Percentiles rank a stretch among this genome's conserved stretches.
Conservation (phyloP, 2,797 vertebrate genomes). For the Gymnoscopelus microlampas region DNA sequence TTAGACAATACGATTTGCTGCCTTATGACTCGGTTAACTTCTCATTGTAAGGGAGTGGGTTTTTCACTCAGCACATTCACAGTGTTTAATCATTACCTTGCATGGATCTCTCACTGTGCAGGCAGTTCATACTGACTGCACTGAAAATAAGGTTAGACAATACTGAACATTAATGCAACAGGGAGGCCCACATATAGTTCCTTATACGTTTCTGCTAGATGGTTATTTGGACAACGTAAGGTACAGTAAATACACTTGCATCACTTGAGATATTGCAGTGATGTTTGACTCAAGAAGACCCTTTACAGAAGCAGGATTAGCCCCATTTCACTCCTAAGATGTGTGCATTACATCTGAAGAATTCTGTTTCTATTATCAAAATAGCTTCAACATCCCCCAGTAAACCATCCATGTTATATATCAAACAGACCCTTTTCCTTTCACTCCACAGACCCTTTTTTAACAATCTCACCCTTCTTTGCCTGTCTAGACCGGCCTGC, state of each 20-base stretch:
- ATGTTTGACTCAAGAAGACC: no score
- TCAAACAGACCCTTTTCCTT: not conserved
- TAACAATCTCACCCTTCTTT: no score
- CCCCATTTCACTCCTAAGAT: not conserved
- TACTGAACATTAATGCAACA: not conserved
- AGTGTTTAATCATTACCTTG: not conserved
- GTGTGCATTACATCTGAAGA: not conserved
- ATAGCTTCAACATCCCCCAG: not conserved
- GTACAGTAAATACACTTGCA: no score
- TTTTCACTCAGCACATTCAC: not conserved
- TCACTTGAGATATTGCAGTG: no score
- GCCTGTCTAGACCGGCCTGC: no score
- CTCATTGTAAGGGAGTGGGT: not conserved
- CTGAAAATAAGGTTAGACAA: not conserved
- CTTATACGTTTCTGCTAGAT: not conserved
- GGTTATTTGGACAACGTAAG: not conserved
- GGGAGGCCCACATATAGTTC: not conserved
- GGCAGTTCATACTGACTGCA: not conserved
- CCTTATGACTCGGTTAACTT: not conserved
- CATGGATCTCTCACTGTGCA: not conserved
- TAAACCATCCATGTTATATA: not conserved
- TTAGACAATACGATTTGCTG: constrained; percentile 10
- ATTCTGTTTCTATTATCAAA: not conserved
- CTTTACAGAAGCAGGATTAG: not conserved
- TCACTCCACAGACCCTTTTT: not conserved